Base-by-base conservation (phyloP, 2,888 invertebrate species). In the Furcula furcula region DNA sequence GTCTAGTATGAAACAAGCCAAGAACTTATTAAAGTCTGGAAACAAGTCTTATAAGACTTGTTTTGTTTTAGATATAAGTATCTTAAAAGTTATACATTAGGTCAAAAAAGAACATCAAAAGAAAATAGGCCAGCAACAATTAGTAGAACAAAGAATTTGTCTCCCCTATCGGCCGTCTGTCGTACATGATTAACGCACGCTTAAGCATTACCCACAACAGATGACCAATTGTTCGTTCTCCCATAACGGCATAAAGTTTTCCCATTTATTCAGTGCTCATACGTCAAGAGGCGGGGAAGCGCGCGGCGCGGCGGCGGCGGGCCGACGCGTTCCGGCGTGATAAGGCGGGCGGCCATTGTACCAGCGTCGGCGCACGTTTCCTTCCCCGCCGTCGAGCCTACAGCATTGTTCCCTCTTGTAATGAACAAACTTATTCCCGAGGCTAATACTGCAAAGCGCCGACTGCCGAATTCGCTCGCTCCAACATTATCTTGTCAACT, bases 341-440 rank as follows among this genome's bases (percentile, higher is more conserved):
- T 87, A 87, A 87, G 87, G 58, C 51, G 55, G 55, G 26, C 55
- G 60, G 64, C 63, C 54, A 82, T 88, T 88, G 87, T 88, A 63
- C 70, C 78, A 75, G 84, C 88, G 85, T 86, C 82, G 83, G 84
- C 87, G 85, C 87, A 87, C 84, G 86, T 87, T 88, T 87, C 87
- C 87, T 86, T 76, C 71, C 65, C 75, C 73, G 78, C 78, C 81
- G 84, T 65, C 83, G 82, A 78, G 87, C 85, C 87, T 79, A 77
- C 79, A 36, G 76, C 71, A 70, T 87, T 86, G 88, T 86, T 87
- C 79, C 58, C 75, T 55, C 55, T 59, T 65, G 80, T 88, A 88
- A 88, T 88, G 88, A 88, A 88, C 84, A 79, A 88, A 88, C 86
- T 88, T 88, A 83, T 82, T 85, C 81, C 75, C 69, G 67, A 69